These are phyloP conservation scores for Corynorhinus townsendii DNA, from an alignment of 2,113 vertebrate genomes.

Conservation along the genomic window DNA sequence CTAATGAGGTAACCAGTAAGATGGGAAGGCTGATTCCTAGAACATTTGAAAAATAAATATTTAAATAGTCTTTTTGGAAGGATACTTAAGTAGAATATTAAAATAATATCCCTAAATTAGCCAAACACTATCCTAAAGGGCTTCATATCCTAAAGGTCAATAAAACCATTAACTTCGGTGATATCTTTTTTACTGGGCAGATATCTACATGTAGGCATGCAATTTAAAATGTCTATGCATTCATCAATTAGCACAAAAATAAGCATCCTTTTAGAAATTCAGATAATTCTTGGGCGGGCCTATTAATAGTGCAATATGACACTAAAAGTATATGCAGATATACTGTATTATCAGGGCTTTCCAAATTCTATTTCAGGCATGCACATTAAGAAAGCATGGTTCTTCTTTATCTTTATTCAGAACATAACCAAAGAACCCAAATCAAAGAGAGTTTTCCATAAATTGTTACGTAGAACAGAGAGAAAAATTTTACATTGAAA, in stretches of 20 bases:
- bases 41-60: not conserved
- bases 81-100: not conserved
- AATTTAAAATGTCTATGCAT: not conserved
- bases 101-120: not conserved
- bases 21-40: not conserved
- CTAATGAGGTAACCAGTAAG: not conserved
- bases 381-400: not conserved
- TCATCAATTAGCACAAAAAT: not conserved
- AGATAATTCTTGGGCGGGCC: not conserved
- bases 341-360: not conserved
- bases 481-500: not conserved
- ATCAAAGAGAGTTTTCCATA: not conserved
- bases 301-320: not conserved
- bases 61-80: not conserved
- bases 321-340: not conserved
- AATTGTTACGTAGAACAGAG: not conserved
- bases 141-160: not conserved
- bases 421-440: not conserved
- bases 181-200: not conserved
- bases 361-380: not conserved
- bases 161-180: not conserved
- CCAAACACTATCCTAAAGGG: no score
- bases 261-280: not conserved
- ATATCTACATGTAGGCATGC: not conserved
- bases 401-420: not conserved